These are phyloP conservation scores for Oreochromis mossambicus DNA, from an alignment of 2,797 vertebrate species.

Conservation along the genomic window DNA sequence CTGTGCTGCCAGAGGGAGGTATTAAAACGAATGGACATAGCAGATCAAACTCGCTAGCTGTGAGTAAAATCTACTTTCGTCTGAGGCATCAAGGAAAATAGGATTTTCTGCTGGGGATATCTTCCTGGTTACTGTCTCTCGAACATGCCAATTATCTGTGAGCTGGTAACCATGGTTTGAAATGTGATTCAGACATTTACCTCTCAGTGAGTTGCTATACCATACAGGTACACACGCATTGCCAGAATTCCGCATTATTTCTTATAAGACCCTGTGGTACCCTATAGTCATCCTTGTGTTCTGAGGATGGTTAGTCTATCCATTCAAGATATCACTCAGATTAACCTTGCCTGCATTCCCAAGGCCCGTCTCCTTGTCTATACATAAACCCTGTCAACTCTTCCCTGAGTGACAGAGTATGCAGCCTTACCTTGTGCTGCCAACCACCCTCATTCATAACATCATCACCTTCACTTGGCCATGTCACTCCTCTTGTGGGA, in stretches of 20 bases:
- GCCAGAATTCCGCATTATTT: not conserved
- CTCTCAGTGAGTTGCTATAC: not conserved
- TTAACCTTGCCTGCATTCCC: conserved; percentile 55
- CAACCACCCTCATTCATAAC: conserved; percentile 70
- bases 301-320: conserved; percentile 30
- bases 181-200: conserved; percentile 25
- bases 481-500: conserved; percentile 61
- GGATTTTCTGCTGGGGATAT: conserved; percentile 56
- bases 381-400: conserved; percentile 47
- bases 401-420: conserved; percentile 56
- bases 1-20: conserved; percentile 41
- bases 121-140: conserved; percentile 21
- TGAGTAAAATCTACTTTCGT: conserved; percentile 68
- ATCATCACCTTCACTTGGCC: conserved; percentile 73
- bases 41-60: conserved; percentile 66
- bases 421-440: conserved; percentile 69
- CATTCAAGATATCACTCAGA: conserved; percentile 43
- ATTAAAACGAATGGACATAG: conserved; percentile 57
- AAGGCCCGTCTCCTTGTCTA: conserved; percentile 50
- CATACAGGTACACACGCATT: not conserved
- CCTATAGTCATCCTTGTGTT: not conserved
- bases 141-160: conserved; percentile 38
- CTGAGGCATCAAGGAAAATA: conserved; percentile 60
- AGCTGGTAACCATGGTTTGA: conserved; percentile 25
- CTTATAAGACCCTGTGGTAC: not conserved